Conservation (phyloP, 2,113 vertebrate species). For the Aphyosemion australe region DNA sequence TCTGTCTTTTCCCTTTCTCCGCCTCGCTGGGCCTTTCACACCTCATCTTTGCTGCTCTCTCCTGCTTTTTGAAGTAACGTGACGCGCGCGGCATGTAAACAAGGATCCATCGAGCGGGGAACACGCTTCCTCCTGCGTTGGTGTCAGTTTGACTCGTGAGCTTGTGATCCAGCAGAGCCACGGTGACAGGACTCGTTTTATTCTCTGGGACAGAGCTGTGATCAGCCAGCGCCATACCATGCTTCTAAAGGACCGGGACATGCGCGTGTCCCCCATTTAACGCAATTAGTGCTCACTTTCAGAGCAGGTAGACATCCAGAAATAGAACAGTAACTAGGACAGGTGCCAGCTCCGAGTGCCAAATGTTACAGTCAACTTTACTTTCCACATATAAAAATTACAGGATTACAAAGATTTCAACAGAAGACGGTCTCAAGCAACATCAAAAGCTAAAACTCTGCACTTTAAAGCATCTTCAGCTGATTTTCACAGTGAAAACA, state of each 20-base stretch:
- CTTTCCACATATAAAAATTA: constrained; percentile 14
- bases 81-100: constrained; percentile 68
- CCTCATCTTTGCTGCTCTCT: constrained; percentile 39
- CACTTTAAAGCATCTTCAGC: background rate
- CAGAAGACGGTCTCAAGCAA: constrained; percentile 2
- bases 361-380: constrained; percentile 20
- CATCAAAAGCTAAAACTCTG: background rate
- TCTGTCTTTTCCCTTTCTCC: constrained; percentile 45
- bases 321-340: constrained; percentile 23
- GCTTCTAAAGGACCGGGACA: constrained; percentile 32
- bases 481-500: background rate
- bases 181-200: constrained; percentile 54
- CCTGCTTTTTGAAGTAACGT: constrained; percentile 60
- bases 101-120: constrained; percentile 56
- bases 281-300: constrained; percentile 31
- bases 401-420: background rate
- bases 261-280: constrained; percentile 36
- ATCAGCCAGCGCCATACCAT: constrained; percentile 26
- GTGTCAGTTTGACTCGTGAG: constrained; percentile 58
- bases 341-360: constrained; percentile 23
- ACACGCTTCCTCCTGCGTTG: constrained; percentile 66
- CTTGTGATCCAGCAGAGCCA: constrained; percentile 51
- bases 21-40: constrained; percentile 43
- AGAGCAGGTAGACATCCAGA: constrained; percentile 28
- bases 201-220: constrained; percentile 41